Percentiles rank a stretch among this genome's conserved stretches.
These are phyloP conservation scores for Telmatochromis sp. DNA, from an alignment of 2,113 vertebrate species.

Conservation along the genomic window DNA sequence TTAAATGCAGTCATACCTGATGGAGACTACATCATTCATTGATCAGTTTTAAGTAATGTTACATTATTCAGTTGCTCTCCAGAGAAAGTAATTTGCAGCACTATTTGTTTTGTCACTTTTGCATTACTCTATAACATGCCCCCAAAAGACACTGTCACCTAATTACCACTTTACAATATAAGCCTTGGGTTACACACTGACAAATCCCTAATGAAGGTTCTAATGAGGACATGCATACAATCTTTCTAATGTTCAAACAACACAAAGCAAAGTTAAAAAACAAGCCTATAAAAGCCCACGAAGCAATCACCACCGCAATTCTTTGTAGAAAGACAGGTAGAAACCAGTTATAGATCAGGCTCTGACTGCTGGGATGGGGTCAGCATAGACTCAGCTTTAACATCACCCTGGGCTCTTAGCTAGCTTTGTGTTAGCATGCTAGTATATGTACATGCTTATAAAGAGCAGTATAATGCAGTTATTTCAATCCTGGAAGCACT, in stretches of 20 bases:
- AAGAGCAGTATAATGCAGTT: neutral
- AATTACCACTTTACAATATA: neutral
- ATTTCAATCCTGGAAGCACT: neutral
- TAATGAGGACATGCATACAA: neutral
- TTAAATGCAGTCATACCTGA: neutral
- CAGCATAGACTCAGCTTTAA: neutral
- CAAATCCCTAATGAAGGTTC: neutral
- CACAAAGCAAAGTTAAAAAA: neutral
- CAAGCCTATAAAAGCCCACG: neutral
- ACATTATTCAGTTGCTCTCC: neutral
- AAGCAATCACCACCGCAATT: neutral
- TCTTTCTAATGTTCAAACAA: neutral
- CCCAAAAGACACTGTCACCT: neutral
- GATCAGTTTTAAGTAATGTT: neutral
- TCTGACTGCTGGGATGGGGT: neutral
- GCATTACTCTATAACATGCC: neutral
- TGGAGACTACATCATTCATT: neutral
- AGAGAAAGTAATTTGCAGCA: neutral
- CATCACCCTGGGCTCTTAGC: neutral
- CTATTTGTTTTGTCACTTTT: neutral
- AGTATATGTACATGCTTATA: neutral
- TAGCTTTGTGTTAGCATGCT: neutral
- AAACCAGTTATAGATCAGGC: neutral
- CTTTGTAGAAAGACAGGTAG: neutral
- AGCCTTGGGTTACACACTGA: neutral